These are phyloP conservation scores for Ptychodera flava DNA, from an alignment of 35 echinoderm and acorn worm species.

Conservation along the genomic window DNA sequence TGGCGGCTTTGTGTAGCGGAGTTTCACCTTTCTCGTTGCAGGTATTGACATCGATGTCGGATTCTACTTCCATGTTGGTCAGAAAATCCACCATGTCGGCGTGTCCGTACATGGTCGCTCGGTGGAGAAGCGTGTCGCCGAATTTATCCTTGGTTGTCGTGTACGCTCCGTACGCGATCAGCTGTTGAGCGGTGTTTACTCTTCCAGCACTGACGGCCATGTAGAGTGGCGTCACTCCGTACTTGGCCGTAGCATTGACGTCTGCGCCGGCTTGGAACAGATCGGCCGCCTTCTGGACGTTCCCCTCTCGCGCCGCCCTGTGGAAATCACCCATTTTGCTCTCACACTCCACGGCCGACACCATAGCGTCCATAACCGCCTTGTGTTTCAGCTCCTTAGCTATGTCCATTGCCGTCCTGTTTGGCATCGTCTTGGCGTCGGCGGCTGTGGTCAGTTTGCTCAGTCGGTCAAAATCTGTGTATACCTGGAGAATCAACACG, in stretches of 20 bases:
- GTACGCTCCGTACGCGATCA: neutral
- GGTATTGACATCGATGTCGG: neutral
- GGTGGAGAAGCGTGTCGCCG: neutral
- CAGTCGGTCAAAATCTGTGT: neutral
- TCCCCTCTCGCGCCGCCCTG: neutral
- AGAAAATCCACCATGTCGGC: neutral
- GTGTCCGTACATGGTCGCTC: neutral
- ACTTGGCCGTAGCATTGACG: neutral
- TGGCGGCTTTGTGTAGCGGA: neutral
- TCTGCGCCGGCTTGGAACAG: neutral
- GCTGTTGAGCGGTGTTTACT: neutral
- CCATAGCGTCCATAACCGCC: neutral
- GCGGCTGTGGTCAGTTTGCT: neutral
- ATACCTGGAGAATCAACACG: neutral
- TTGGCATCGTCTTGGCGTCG: neutral
- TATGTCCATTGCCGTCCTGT: neutral
- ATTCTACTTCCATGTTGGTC: neutral
- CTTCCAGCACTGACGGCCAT: neutral
- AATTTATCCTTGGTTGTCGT: neutral
- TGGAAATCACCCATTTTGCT: neutral
- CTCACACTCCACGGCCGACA: neutral
- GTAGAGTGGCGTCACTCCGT: neutral
- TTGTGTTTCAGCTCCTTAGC: neutral
- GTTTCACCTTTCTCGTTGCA: neutral
- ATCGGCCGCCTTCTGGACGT: neutral